Conservation (phyloP, 2,797 vertebrate genomes). For the Fundulus diaphanus region DNA sequence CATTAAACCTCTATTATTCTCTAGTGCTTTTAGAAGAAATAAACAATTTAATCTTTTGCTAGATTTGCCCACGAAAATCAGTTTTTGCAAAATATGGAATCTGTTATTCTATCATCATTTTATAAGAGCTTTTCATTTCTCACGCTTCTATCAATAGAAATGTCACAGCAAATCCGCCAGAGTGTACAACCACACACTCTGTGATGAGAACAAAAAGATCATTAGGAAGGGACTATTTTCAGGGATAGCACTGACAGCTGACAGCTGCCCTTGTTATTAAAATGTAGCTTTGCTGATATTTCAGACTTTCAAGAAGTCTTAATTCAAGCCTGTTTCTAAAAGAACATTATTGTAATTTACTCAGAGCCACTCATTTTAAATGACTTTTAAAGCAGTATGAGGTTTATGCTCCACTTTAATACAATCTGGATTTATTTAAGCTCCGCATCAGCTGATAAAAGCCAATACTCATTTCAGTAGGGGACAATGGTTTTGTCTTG, state of each 20-base stretch:
- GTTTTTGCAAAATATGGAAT: not conserved
- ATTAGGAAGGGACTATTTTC: conserved; percentile 14
- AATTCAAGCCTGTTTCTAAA: not conserved
- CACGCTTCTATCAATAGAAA: not conserved
- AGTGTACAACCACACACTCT: not conserved
- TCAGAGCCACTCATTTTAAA: not conserved
- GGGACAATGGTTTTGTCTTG: too few relatives aligned
- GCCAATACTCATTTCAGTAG: not conserved
- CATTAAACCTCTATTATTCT: conserved; percentile 5
- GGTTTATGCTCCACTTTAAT: not conserved
- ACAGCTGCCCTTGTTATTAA: not conserved
- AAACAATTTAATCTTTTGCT: conserved; percentile 9
- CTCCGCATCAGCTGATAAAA: not conserved
- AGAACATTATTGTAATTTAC: not conserved
- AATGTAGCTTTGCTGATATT: not conserved
- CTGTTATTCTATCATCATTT: not conserved
- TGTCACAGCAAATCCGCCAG: not conserved
- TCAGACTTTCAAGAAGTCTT: not conserved
- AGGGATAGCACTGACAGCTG: conserved; percentile 5
- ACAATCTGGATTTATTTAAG: not conserved
- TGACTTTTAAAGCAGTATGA: not conserved
- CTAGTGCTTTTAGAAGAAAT: not conserved
- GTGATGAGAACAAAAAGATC: conserved; percentile 7
- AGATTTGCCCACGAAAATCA: not conserved
- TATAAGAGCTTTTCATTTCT: not conserved